A percentile compares a stretch with the other conserved stretches of the same genome.
Evolutionary conservation across 2,113 vertebrate species (phyloP).

Genomic region (Gadus macrocephalus): DNA sequence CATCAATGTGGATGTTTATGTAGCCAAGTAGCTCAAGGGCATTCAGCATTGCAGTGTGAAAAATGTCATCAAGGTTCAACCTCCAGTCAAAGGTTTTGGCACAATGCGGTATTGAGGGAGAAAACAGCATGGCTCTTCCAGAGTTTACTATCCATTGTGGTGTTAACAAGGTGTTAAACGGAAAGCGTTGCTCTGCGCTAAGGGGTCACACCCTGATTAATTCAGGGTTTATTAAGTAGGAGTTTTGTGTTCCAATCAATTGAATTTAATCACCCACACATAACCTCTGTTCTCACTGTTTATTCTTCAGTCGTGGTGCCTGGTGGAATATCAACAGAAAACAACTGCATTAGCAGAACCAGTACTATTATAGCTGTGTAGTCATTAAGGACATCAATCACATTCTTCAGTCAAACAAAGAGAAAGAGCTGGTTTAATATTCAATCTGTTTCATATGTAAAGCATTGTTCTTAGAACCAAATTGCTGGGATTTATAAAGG

Average conservation of each 20-base stretch:
- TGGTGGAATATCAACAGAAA: background rate
- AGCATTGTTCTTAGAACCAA: too few relatives aligned
- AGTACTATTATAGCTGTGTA: too few relatives aligned
- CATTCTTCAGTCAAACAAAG: background rate
- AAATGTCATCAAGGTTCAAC: slow-evolving; percentile 46
- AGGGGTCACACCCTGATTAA: slow-evolving; percentile 37
- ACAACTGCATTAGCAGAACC: too few relatives aligned
- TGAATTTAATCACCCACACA: slow-evolving; percentile 37
- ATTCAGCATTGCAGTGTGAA: slow-evolving; percentile 9
- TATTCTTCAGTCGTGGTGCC: slow-evolving; percentile 8
- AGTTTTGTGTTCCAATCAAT: slow-evolving; percentile 39
- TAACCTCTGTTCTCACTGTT: slow-evolving; percentile 10
- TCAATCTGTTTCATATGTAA: too few relatives aligned
- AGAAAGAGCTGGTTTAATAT: too few relatives aligned
- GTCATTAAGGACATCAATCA: too few relatives aligned
- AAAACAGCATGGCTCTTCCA: slow-evolving; percentile 12
- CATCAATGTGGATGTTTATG: slow-evolving; percentile 21
- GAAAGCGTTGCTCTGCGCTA: slow-evolving; percentile 16
- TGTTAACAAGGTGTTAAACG: slow-evolving; percentile 33
- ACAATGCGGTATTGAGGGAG: background rate
- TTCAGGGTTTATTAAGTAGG: slow-evolving; percentile 35
- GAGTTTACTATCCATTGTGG: background rate
- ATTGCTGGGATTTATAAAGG: background rate
- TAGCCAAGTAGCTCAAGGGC: slow-evolving; percentile 17
- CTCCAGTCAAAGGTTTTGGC: slow-evolving; percentile 18